These are phyloP conservation scores for Megalops atlanticus DNA, from an alignment of 2,113 vertebrate species.

Conservation along the genomic window DNA sequence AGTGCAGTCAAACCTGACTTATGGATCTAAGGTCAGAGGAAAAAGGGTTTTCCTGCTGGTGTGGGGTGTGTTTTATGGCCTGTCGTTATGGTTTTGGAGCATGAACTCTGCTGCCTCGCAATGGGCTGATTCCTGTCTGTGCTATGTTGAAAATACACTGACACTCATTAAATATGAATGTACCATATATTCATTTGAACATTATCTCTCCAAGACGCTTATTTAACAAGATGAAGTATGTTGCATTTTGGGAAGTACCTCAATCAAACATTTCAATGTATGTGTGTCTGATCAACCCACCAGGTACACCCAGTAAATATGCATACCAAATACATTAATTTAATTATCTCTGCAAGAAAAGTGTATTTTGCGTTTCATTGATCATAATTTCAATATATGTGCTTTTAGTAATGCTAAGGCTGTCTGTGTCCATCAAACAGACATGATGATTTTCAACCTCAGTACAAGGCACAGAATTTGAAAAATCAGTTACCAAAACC, in stretches of 20 bases:
- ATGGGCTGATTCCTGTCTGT: not conserved
- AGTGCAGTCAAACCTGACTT: constrained; percentile 31
- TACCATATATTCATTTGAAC: not conserved
- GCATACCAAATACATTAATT: not conserved
- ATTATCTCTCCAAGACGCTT: not conserved
- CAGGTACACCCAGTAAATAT: not conserved
- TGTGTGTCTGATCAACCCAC: not conserved
- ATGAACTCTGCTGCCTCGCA: not conserved
- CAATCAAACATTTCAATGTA: not conserved
- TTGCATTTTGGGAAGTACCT: not conserved
- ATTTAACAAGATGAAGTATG: not conserved
- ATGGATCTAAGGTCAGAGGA: constrained; percentile 10
- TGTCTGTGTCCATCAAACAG: too few species aligned
- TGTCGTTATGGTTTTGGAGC: constrained; percentile 28
- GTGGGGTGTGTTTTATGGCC: constrained; percentile 19
- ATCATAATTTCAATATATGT: too few species aligned
- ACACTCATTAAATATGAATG: constrained; percentile 6
- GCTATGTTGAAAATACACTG: not conserved
- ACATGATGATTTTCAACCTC: too few species aligned
- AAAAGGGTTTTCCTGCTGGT: constrained; percentile 25
- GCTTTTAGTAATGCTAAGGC: too few species aligned
- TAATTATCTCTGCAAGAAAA: too few species aligned
- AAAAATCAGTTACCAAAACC: too few species aligned
- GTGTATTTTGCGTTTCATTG: too few species aligned
- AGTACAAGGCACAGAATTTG: too few species aligned